Evolutionary conservation across 2,113 vertebrate species (phyloP).

Genomic region (Atlantisia rogersi): DNA sequence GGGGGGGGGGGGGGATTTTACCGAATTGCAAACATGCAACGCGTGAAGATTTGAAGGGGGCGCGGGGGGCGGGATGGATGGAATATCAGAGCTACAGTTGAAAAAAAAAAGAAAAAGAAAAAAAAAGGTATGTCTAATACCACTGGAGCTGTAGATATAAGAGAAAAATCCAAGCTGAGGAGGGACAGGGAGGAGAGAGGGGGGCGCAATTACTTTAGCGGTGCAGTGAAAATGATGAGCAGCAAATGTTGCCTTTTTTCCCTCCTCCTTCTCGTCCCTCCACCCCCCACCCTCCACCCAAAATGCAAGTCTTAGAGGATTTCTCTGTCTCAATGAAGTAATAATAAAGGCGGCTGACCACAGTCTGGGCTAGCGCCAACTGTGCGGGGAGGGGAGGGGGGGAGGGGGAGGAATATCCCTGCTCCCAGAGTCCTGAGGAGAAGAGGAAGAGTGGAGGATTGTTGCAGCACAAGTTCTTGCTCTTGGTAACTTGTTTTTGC

Average conservation of each 20-base stretch:
- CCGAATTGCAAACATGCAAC: slow-evolving; percentile 7
- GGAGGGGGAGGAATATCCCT: slow-evolving; percentile 17
- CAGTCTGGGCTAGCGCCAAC: slow-evolving; percentile 57
- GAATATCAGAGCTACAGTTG: background rate
- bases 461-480: slow-evolving; percentile 67
- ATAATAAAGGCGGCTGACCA: slow-evolving; percentile 59
- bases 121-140: background rate
- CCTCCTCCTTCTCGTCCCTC: slow-evolving; percentile 41
- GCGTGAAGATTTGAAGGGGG: background rate
- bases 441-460: slow-evolving; percentile 8
- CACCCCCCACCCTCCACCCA: slow-evolving; percentile 65
- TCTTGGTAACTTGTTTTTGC: slow-evolving; percentile 63
- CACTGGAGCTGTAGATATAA: slow-evolving; percentile 28
- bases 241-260: slow-evolving; percentile 69
- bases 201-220: slow-evolving; percentile 73
- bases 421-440: slow-evolving; percentile 19
- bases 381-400: slow-evolving; percentile 8
- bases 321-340: slow-evolving; percentile 74
- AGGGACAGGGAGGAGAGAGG: slow-evolving; percentile 68
- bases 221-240: slow-evolving; percentile 74
- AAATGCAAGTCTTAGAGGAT: slow-evolving; percentile 68
- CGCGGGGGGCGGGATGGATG: background rate
- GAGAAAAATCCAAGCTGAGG: slow-evolving; percentile 67
- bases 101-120: background rate
- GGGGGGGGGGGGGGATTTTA: background rate